These are phyloP conservation scores for Budorcas taxicolor DNA, from an alignment of 2,113 vertebrate genomes.

Conservation along the genomic window DNA sequence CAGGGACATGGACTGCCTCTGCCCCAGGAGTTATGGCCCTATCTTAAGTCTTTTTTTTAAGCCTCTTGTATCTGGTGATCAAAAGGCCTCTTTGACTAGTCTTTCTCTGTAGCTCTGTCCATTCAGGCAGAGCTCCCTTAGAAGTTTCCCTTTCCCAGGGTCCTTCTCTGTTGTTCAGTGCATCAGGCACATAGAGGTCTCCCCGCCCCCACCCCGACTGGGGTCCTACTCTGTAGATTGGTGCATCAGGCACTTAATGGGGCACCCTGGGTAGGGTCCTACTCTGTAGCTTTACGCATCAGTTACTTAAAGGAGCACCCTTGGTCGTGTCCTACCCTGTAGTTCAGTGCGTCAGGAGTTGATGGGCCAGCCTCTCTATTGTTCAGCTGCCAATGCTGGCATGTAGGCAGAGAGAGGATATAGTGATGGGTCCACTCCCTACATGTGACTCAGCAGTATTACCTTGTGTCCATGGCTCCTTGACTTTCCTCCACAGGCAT, in stretches of 20 bases:
- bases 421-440: not conserved
- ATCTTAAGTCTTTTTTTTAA: not conserved
- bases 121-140: not conserved
- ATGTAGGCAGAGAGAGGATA: not conserved
- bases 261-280: not conserved
- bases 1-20: not conserved
- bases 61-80: not conserved
- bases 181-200: not conserved
- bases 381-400: not conserved
- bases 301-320: not conserved
- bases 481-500: not conserved
- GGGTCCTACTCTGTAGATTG: not conserved
- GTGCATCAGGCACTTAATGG: not conserved
- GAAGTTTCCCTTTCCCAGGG: not conserved
- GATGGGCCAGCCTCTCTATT: not conserved
- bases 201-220: fast-evolving
- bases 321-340: not conserved
- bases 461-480: fast-evolving
- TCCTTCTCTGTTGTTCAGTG: not conserved
- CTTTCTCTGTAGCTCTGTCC: not conserved
- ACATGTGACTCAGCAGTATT: not conserved
- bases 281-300: not conserved
- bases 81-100: not conserved
- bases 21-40: not conserved
- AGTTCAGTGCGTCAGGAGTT: not conserved